Percentiles rank a stretch among this genome's conserved stretches.
These are phyloP conservation scores for Torymus auratus DNA, from an alignment of 2,888 invertebrate species.

Conservation along the genomic window DNA sequence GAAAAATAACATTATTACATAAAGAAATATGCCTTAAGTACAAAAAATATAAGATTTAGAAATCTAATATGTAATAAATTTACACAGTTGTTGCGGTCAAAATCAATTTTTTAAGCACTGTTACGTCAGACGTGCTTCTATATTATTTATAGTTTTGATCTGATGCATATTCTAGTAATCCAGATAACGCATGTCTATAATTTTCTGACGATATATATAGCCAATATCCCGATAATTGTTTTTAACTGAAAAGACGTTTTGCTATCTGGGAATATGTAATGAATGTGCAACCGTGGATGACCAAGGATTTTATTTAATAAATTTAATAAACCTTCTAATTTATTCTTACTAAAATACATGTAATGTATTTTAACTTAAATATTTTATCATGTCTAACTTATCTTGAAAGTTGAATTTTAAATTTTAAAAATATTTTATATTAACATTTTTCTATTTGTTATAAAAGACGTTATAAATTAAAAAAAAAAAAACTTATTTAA, in stretches of 20 bases:
- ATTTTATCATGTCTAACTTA: no score
- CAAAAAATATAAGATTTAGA: constrained; percentile 58
- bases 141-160: constrained; percentile 31
- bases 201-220: background rate
- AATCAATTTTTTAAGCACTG: constrained; percentile 40
- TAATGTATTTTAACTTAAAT: background rate
- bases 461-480: no score
- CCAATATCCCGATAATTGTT: background rate
- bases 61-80: constrained; percentile 53
- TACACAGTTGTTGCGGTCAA: constrained; percentile 45
- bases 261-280: constrained; percentile 17
- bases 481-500: no score
- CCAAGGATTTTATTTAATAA: background rate
- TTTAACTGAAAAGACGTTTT: background rate
- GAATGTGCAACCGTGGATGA: constrained; percentile 2
- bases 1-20: constrained; percentile 47
- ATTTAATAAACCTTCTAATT: no score
- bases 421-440: no score
- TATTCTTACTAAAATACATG: background rate
- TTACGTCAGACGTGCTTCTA: constrained; percentile 20
- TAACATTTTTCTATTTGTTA: no score
- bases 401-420: no score
- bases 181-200: background rate
- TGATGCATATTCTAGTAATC: constrained; percentile 32
- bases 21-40: constrained; percentile 59